phyloP scores from a whole-genome alignment of 2,888 invertebrate genomes.

The Cinara cedri region DNA sequence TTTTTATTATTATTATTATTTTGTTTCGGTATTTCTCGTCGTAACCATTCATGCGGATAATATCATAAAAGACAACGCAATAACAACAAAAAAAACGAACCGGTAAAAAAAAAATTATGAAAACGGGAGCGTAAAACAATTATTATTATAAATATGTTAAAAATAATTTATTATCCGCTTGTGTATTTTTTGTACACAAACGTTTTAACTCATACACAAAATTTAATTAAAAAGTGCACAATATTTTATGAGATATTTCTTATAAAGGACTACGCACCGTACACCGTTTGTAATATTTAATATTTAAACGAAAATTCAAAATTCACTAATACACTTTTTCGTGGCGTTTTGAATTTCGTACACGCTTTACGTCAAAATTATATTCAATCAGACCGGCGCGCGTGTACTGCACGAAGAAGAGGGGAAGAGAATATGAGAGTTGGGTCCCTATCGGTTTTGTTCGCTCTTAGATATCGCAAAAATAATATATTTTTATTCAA shows the following conservation, averaged over 20 bases:
- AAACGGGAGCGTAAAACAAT: constrained; percentile 10
- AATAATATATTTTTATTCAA: too few species aligned
- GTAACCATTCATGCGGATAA: constrained; percentile 22
- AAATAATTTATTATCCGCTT: neutral
- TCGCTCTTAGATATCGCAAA: too few species aligned
- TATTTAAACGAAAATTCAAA: neutral
- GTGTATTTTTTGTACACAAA: neutral
- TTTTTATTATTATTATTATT: neutral
- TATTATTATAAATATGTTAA: constrained; percentile 24
- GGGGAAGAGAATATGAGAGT: too few species aligned
- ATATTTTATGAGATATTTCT: constrained; percentile 2
- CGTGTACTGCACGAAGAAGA: too few species aligned
- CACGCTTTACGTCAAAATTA: neutral
- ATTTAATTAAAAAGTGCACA: constrained; percentile 32
- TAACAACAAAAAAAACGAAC: neutral
- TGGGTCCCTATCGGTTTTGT: too few species aligned
- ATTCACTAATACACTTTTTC: neutral
- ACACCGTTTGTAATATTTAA: neutral
- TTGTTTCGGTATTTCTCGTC: constrained; percentile 22
- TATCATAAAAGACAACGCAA: constrained; percentile 34
- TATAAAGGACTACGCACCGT: neutral
- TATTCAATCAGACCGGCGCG: too few species aligned
- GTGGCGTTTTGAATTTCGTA: neutral
- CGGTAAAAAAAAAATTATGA: constrained; percentile 23
- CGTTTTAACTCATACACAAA: constrained; percentile 9